A percentile compares a stretch with the other conserved stretches of the same genome.
phyloP scores from a whole-genome alignment of 2,888 invertebrate species.

The Muscina levida region DNA sequence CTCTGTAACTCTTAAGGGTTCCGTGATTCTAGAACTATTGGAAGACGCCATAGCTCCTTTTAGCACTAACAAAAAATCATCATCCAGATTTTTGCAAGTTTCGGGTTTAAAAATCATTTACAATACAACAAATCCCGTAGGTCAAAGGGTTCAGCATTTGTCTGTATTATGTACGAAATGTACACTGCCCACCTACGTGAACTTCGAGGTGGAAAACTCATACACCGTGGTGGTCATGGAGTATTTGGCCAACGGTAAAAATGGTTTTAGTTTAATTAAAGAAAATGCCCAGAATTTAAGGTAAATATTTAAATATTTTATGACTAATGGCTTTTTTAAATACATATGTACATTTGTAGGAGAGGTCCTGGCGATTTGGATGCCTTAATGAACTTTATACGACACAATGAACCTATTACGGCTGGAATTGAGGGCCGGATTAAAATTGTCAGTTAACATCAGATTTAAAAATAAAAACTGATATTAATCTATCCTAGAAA shows the following conservation, averaged over 20 bases:
- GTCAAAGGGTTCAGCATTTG: conserved; percentile 82
- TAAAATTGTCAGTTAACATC: conserved; percentile 59
- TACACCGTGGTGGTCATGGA: conserved; percentile 84
- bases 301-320: conserved; percentile 66
- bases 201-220: conserved; percentile 81
- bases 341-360: conserved; percentile 66
- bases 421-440: conserved; percentile 71
- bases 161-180: conserved; percentile 84
- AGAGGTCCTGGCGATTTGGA: conserved; percentile 74
- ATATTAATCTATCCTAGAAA: too few relatives aligned
- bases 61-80: conserved; percentile 67
- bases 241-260: conserved; percentile 86
- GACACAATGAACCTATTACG: conserved; percentile 68
- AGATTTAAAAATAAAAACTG: neutral
- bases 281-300: conserved; percentile 74
- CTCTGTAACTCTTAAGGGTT: conserved; percentile 85
- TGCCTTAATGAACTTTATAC: conserved; percentile 72
- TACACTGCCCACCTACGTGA: conserved; percentile 83
- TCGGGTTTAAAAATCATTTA: conserved; percentile 81
- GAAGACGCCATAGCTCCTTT: conserved; percentile 81
- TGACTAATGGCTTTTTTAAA: too few relatives aligned
- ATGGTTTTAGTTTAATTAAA: conserved; percentile 82
- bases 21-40: conserved; percentile 83
- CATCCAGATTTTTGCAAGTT: conserved; percentile 80
- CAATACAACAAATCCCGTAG: conserved; percentile 82